Conservation (phyloP, 2,888 invertebrate species). For the Drosophila buzzatii region DNA sequence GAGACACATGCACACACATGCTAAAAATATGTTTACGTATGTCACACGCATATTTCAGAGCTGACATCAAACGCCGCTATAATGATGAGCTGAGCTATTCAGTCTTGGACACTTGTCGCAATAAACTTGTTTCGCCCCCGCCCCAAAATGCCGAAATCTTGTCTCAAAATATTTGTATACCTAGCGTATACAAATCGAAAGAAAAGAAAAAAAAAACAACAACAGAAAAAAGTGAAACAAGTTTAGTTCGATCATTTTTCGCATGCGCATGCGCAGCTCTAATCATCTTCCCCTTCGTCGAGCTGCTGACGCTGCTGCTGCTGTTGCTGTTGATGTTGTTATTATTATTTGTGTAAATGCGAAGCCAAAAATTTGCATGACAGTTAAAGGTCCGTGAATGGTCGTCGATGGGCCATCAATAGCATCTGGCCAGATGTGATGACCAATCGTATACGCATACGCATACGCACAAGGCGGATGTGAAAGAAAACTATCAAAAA, state of each 20-base stretch:
- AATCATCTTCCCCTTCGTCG: neutral
- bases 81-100: conserved; percentile 31
- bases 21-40: neutral
- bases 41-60: conserved; percentile 52
- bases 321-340: conserved; percentile 14
- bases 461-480: conserved; percentile 46
- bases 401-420: conserved; percentile 32
- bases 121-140: conserved; percentile 69
- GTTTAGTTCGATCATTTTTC: conserved; percentile 45
- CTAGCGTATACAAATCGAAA: conserved; percentile 34
- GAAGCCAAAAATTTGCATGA: conserved; percentile 65
- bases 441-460: conserved; percentile 10
- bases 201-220: neutral
- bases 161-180: conserved; percentile 24
- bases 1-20: neutral
- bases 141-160: conserved; percentile 17
- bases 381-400: conserved; percentile 46
- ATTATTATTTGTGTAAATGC: conserved; percentile 20
- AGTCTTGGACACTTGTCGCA: conserved; percentile 65
- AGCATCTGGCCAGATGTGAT: conserved; percentile 35
- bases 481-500: conserved; percentile 32
- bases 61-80: conserved; percentile 54
- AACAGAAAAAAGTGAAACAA: conserved; percentile 42
- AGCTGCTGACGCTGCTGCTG: neutral
- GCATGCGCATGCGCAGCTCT: conserved; percentile 57